These are phyloP conservation scores for Linepithema humile DNA, from an alignment of 1,140 invertebrate genomes.

Conservation along the genomic window DNA sequence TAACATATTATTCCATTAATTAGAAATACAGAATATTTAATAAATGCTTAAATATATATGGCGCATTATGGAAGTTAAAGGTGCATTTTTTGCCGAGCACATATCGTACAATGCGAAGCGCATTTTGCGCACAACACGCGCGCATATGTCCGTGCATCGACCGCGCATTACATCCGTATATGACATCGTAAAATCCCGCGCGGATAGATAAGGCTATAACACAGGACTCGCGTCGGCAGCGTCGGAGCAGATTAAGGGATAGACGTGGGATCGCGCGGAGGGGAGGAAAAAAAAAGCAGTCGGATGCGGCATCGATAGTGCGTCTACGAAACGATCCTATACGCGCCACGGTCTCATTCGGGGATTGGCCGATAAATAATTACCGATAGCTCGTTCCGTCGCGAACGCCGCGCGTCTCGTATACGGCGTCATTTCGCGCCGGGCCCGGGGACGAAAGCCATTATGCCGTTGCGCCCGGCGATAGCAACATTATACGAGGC, in stretches of 20 bases:
- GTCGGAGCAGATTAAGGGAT: constrained; percentile 33
- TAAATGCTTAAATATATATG: not conserved
- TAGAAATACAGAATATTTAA: not conserved
- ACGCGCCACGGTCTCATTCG: constrained; percentile 64
- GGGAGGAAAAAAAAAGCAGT: not conserved
- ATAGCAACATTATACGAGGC: constrained; percentile 65
- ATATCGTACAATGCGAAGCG: not conserved
- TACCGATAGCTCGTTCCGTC: constrained; percentile 57
- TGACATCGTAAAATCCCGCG: constrained; percentile 36
- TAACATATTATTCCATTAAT: not conserved
- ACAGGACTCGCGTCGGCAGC: not conserved
- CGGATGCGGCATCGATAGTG: not conserved
- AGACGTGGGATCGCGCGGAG: not conserved
- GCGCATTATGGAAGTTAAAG: not conserved
- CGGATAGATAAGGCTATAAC: constrained; percentile 16
- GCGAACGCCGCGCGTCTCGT: constrained; percentile 2
- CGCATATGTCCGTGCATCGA: not conserved
- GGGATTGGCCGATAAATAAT: constrained; percentile 72
- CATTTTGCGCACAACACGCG: not conserved
- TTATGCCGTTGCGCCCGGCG: constrained; percentile 48
- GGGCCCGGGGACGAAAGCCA: constrained; percentile 54
- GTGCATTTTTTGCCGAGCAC: no score
- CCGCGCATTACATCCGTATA: not conserved
- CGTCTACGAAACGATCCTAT: constrained; percentile 32
- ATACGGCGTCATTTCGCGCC: constrained; percentile 28